These are phyloP conservation scores for Schizothorax lantsangensis DNA, from an alignment of 2,797 vertebrate genomes.

Conservation along the genomic window DNA sequence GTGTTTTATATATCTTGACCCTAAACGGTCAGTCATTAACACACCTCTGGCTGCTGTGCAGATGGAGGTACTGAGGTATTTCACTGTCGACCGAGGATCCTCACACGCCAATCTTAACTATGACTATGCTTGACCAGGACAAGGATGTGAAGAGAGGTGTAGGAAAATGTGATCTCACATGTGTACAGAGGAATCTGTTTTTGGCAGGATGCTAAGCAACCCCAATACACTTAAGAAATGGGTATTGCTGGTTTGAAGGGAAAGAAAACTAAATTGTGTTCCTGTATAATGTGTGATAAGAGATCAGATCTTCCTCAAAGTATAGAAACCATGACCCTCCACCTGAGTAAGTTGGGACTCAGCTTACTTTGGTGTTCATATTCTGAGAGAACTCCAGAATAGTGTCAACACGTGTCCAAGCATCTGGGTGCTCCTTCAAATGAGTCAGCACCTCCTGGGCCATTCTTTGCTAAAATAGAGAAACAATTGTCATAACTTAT, in stretches of 20 bases:
- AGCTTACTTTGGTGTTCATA: constrained; percentile 99
- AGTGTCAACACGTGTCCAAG: constrained; percentile 99
- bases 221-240: background rate
- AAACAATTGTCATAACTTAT: constrained; percentile 4
- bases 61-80: constrained; percentile 37
- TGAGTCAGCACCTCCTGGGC: constrained; percentile 99
- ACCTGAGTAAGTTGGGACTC: constrained; percentile 33
- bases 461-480: constrained; percentile 93
- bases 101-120: constrained; percentile 52
- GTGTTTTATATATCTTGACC: constrained; percentile 5
- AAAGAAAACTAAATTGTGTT: background rate
- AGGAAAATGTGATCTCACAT: constrained; percentile 14
- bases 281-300: constrained; percentile 55
- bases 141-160: constrained; percentile 22
- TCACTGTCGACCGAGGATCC: constrained; percentile 50
- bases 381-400: constrained; percentile 99
- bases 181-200: constrained; percentile 19
- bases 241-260: background rate
- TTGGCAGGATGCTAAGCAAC: constrained; percentile 42
- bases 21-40: constrained; percentile 28
- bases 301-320: constrained; percentile 91
- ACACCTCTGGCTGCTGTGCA: constrained; percentile 10
- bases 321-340: constrained; percentile 74
- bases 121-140: constrained; percentile 27
- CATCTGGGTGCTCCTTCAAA: constrained; percentile 99